A percentile compares a stretch with the other conserved stretches of the same genome.
Conservation (phyloP, 2,888 invertebrate genomes). For the Ennomos erosarius region DNA sequence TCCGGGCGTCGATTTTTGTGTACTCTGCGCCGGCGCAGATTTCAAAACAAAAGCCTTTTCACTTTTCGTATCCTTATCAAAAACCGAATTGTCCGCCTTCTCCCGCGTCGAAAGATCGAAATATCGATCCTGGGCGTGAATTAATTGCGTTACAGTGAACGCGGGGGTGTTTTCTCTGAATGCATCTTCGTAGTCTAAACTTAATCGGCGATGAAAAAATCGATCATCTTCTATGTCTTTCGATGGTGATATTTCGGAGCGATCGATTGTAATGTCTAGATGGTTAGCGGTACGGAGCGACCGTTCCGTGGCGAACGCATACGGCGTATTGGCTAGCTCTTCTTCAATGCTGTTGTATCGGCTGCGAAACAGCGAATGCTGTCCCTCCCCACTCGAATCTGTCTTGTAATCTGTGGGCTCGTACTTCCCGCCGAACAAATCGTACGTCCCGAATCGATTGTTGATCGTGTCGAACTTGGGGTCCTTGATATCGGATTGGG, state of each 20-base stretch:
- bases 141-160: constrained; percentile 76
- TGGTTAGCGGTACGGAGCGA: constrained; percentile 57
- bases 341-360: constrained; percentile 82
- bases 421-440: constrained; percentile 76
- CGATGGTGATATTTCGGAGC: constrained; percentile 60
- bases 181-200: constrained; percentile 62
- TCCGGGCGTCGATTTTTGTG: constrained; percentile 33
- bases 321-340: constrained; percentile 80
- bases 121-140: constrained; percentile 79
- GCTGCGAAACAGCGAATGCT: constrained; percentile 74
- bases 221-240: constrained; percentile 73
- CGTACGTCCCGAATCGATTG: constrained; percentile 75
- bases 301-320: constrained; percentile 76
- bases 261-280: constrained; percentile 69
- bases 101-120: constrained; percentile 68
- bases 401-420: constrained; percentile 46
- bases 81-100: constrained; percentile 25
- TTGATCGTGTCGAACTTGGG: constrained; percentile 79
- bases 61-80: neutral
- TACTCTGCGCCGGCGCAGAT: constrained; percentile 36
- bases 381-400: constrained; percentile 55
- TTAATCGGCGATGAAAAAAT: constrained; percentile 61
- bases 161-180: constrained; percentile 60
- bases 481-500: constrained; percentile 54
- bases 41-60: constrained; percentile 21